Conservation (phyloP, 2,888 invertebrate species). For the Diplolepis rosae region DNA sequence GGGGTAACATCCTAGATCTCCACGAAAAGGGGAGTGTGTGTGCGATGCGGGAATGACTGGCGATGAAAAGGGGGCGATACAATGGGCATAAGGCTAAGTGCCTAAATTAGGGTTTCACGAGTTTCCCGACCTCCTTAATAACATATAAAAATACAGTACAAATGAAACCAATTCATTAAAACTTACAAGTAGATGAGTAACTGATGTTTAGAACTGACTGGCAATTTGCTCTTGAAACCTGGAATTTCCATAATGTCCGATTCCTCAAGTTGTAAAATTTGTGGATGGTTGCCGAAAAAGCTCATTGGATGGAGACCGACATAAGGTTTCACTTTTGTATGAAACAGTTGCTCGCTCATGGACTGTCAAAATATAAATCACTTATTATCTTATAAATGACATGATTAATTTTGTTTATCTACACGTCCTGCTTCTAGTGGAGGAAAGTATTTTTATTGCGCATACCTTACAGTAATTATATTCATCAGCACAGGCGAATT, state of each 20-base stretch:
- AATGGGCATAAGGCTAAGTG: too few relatives aligned
- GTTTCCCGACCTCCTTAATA: too few relatives aligned
- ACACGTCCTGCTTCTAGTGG: too few relatives aligned
- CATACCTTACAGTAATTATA: conserved; percentile 90
- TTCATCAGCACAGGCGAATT: conserved; percentile 95
- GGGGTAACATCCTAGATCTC: too few relatives aligned
- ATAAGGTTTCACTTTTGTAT: conserved; percentile 91
- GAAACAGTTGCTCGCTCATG: conserved; percentile 86
- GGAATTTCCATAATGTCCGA: conserved; percentile 81
- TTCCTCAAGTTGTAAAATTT: conserved; percentile 85
- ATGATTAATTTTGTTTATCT: too few relatives aligned
- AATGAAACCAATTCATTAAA: conserved; percentile 1
- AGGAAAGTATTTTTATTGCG: neutral
- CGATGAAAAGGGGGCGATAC: too few relatives aligned
- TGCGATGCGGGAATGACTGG: too few relatives aligned
- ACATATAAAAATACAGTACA: too few relatives aligned
- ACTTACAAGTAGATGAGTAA: conserved; percentile 89
- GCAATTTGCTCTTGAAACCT: conserved; percentile 82
- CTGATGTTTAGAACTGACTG: conserved; percentile 89
- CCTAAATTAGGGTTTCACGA: too few relatives aligned
- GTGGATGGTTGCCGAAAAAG: conserved; percentile 88
- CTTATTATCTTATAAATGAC: neutral
- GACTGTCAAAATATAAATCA: conserved; percentile 75
- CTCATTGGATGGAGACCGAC: conserved; percentile 93
- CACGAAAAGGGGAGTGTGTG: too few relatives aligned